phyloP scores from a whole-genome alignment of 1,140 invertebrate species.

The Bombyx mandarina region DNA sequence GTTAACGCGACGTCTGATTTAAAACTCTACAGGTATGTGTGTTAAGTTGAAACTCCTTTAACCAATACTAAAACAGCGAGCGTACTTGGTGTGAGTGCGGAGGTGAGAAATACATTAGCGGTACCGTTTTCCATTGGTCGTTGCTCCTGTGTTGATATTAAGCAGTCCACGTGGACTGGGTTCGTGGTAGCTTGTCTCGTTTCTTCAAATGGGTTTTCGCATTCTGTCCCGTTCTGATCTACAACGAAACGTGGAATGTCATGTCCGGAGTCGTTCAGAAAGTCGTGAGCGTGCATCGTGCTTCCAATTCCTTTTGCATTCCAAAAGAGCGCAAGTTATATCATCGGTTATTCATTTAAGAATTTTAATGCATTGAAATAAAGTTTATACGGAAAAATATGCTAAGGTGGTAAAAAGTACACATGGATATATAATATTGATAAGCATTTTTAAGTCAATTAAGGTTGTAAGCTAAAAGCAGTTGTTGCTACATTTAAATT shows the following conservation, averaged over 20 bases:
- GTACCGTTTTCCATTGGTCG: slow-evolving; percentile 70
- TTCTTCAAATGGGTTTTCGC: slow-evolving; percentile 59
- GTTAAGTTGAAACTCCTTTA: slow-evolving; percentile 51
- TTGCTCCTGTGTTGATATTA: slow-evolving; percentile 68
- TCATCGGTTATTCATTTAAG: not conserved
- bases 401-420: slow-evolving; percentile 25
- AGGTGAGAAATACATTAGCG: slow-evolving; percentile 71
- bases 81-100: slow-evolving; percentile 63
- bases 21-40: slow-evolving; percentile 30
- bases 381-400: slow-evolving; percentile 25
- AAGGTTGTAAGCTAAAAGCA: slow-evolving; percentile 70
- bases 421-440: slow-evolving; percentile 41
- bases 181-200: slow-evolving; percentile 60
- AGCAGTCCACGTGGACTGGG: slow-evolving; percentile 67
- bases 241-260: slow-evolving; percentile 71
- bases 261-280: slow-evolving; percentile 70
- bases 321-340: slow-evolving; percentile 38
- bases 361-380: slow-evolving; percentile 13
- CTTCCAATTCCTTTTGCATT: slow-evolving; percentile 47
- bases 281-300: slow-evolving; percentile 71
- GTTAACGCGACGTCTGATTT: slow-evolving; percentile 33
- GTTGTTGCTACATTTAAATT: slow-evolving; percentile 72
- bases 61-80: slow-evolving; percentile 45
- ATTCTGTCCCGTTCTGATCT: slow-evolving; percentile 68
- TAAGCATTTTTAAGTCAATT: slow-evolving; percentile 72